Base-by-base conservation (phyloP, 2,113 vertebrate genomes). In the Ammodytes marinus region DNA sequence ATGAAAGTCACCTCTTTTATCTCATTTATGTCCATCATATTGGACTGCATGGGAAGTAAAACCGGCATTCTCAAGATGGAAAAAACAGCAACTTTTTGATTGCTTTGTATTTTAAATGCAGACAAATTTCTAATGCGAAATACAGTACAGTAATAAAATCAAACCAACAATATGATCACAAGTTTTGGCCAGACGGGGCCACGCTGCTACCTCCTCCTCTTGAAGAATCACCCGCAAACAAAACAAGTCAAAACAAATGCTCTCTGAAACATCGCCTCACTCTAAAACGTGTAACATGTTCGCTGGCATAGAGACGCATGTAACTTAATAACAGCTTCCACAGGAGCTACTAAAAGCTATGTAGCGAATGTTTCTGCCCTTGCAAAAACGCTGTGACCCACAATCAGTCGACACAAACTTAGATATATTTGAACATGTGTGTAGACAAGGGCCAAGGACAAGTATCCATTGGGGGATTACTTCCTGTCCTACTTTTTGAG, bases 231-330 rank as follows among this genome's bases (percentile, higher is more conserved):
- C 55, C 54, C 66, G 77, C 79, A 65, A 74, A 84, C n/a, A 68
- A 72, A 79, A 70, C 67, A 39, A 27, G 27, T 27, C 27, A 27
- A 27, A 27, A 27, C 27, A 27, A 27, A 4, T 68, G 77, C 77
- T 76, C 81, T 74, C 76, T 71, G 17, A 74, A 66, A 69, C 53
- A 75, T 67, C 4, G 49, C 70, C 69, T 77, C 42, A 50, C 61
- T 54, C 2, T 47, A 19, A 77, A 67, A 81, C 8, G 49, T 53
- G 58, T 68, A 63, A 61, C 64, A 61, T 27, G 40, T 66, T 64
- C 52, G 80, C 87, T 42, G 83, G 55, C 79, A 50, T 82, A 89
- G 85, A 88, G 82, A 76, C 85, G 91, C 91, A 86, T 89, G 88
- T 70, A 13, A 85, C 77, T 13, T 69, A 65, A 63, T 55, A 84